Evolutionary conservation across 2,113 vertebrate species (phyloP).

Genomic region (Corynorhinus townsendii): DNA sequence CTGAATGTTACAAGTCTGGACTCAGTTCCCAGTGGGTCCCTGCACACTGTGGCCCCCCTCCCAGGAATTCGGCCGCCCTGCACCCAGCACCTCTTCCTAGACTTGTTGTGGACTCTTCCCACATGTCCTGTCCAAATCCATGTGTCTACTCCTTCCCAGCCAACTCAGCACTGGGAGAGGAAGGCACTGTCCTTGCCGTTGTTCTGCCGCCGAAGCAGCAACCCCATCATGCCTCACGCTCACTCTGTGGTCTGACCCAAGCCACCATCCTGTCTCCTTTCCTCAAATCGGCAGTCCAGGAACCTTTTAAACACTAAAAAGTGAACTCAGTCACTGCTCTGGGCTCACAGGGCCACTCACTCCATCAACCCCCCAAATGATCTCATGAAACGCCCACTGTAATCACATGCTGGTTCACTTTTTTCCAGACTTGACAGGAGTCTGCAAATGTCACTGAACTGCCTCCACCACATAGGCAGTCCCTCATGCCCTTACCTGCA

Average conservation of each 20-base stretch:
- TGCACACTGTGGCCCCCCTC: background rate
- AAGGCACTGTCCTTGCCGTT: background rate
- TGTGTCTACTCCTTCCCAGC: background rate
- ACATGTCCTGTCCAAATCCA: background rate
- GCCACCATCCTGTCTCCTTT: background rate
- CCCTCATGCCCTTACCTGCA: background rate
- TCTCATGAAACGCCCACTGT: background rate
- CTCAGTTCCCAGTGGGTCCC: background rate
- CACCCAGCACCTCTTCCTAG: background rate
- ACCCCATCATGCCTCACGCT: background rate
- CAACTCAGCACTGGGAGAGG: too few species aligned
- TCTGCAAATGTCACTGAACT: background rate
- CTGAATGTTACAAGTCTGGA: background rate
- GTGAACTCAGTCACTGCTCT: background rate
- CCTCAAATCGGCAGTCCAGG: background rate
- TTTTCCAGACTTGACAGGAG: background rate
- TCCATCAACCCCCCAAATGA: background rate
- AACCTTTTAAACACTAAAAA: background rate
- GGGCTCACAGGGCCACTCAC: background rate
- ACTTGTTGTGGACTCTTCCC: background rate
- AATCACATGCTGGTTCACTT: background rate
- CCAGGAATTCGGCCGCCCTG: background rate
- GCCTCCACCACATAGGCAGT: background rate
- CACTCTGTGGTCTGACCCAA: background rate
- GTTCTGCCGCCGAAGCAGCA: background rate